These are phyloP conservation scores for Sarcophaga carnaria DNA, from an alignment of 2,888 invertebrate species.

Conservation along the genomic window DNA sequence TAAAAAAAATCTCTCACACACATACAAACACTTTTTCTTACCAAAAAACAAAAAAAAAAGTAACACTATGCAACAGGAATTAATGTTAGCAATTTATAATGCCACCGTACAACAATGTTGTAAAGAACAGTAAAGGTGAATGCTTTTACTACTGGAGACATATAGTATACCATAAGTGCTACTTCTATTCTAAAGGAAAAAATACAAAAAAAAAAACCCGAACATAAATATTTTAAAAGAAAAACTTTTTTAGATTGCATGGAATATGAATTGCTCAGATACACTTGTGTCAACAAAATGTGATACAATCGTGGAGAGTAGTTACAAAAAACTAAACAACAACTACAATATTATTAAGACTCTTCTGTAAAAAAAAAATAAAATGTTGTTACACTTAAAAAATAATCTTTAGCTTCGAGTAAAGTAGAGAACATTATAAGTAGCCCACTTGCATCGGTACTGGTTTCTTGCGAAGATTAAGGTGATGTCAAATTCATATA, in stretches of 20 bases:
- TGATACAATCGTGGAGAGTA: too few relatives aligned
- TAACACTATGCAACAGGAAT: slow-evolving; percentile 55
- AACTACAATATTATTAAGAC: too few relatives aligned
- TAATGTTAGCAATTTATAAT: slow-evolving; percentile 70
- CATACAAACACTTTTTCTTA: neutral
- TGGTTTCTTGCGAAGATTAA: too few relatives aligned
- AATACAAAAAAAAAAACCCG: neutral
- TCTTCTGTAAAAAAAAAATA: too few relatives aligned
- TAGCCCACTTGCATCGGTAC: too few relatives aligned
- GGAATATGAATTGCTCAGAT: neutral
- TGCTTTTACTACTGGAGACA: too few relatives aligned
- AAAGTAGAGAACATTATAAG: too few relatives aligned
- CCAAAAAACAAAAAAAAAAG: neutral
- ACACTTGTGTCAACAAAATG: too few relatives aligned
- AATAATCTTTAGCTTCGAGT: too few relatives aligned
- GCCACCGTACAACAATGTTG: slow-evolving; percentile 65
- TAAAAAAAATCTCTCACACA: slow-evolving; percentile 28
- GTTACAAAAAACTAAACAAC: too few relatives aligned
- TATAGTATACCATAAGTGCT: neutral
- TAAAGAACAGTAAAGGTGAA: slow-evolving; percentile 26
- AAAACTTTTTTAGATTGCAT: slow-evolving; percentile 5
- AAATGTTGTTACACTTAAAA: too few relatives aligned
- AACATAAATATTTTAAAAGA: neutral
- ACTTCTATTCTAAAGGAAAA: neutral
- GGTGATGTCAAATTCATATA: too few relatives aligned